Conservation (phyloP, 2,113 vertebrate species). For the Dipodomys spectabilis region DNA sequence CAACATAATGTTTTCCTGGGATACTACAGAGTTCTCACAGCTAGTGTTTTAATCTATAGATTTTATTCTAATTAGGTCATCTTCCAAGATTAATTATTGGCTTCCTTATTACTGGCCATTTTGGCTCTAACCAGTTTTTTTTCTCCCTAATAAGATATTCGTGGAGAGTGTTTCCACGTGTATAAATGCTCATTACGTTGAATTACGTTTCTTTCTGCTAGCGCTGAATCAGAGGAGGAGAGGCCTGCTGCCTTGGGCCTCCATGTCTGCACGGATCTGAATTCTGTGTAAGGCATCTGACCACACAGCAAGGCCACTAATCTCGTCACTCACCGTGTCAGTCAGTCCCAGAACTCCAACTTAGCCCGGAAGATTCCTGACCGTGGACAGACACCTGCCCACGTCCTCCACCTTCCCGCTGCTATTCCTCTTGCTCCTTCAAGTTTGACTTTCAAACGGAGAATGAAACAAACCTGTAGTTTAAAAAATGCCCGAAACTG, state of each 20-base stretch:
- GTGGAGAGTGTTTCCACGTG: not conserved
- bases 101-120: not conserved
- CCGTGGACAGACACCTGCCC: not conserved
- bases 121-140: not conserved
- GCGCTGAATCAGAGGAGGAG: not conserved
- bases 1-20: not conserved
- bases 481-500: not conserved
- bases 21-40: not conserved
- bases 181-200: not conserved
- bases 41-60: constrained; percentile 15
- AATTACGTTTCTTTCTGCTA: not conserved
- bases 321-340: not conserved
- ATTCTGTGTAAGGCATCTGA: too few relatives aligned
- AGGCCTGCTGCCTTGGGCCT: not conserved
- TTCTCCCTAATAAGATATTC: not conserved
- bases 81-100: not conserved
- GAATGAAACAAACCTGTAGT: not conserved
- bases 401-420: not conserved
- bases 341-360: not conserved
- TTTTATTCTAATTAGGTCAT: not conserved
- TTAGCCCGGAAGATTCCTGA: not conserved
- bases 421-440: not conserved
- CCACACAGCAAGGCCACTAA: too few relatives aligned
- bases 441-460: not conserved
- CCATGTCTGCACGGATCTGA: not conserved